Evolutionary conservation across 2,888 invertebrate genomes (phyloP), one percentile per base, ranked within the genome.

Genomic region (Xanthorhoe spadicearia): DNA sequence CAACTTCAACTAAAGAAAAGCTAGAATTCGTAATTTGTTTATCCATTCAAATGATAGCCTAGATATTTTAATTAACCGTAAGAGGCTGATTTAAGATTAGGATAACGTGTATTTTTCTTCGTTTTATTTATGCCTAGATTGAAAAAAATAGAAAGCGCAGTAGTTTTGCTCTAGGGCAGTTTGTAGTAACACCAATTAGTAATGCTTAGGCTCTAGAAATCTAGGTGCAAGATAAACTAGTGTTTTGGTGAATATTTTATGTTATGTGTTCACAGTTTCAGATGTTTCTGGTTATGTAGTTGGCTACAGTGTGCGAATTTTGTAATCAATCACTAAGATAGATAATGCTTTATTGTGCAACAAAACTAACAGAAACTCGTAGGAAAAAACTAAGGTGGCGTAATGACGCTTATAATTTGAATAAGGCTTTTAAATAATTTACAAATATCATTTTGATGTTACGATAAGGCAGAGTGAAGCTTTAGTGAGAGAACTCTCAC

Each of bases 11-110:
- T 43, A 43, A 13, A 43, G 13, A 43, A 32, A 32, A 43, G 13
- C 13, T 43, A 13, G 13, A 43, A 13, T 13, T 13, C 9, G 38
- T 13, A 17, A 3, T 15, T 48, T 17, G 15, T 17, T 48, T 43
- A 2, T 28, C 28, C 2, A 28, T 57, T 57, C 35, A 38, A 50
- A 52, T 7, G 8, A 17, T 59, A 38, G 38, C 13, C 17, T 15
- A 48, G 32, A 49, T 32, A 19, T 32, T 58, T 53, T 52, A 18
- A 9, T 62, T 53, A 38, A 50, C 49, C 15, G 49, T 58, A 61
- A 57, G 80, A 79, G 80, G 79, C 78, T 80, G 77, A 75, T 74
- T 28, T 3, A 52, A 43, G 38, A 32, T 53, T 60, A 53, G 43
- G 13, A 10, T 49, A 49, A 48, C 2, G 13, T 5, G 17, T 17